Conservation (phyloP, 30 jellyfish, hydroid and myxozoan species). For the Turritopsis rubra region DNA sequence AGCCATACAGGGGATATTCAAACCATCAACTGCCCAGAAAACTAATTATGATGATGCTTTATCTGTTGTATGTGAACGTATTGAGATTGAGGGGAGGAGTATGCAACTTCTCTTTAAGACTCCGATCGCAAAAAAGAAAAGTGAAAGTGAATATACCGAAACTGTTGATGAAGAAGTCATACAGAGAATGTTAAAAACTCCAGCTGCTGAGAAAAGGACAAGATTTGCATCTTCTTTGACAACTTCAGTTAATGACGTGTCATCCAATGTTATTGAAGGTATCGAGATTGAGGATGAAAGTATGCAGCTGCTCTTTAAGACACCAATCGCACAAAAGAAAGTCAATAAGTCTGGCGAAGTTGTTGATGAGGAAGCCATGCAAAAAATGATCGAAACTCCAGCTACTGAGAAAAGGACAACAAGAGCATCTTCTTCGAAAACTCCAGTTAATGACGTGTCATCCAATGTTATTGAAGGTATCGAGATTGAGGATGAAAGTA, state of each 20-base stretch:
- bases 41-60: no score
- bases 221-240: neutral
- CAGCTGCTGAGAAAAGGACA: neutral
- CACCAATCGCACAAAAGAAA: neutral
- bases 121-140: neutral
- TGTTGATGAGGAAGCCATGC: conserved; percentile 5
- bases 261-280: neutral
- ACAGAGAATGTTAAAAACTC: neutral
- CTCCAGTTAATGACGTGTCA: neutral
- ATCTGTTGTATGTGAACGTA: no score
- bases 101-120: no score
- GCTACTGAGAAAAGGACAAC: neutral
- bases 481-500: neutral
- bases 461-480: neutral
- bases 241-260: neutral
- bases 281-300: neutral
- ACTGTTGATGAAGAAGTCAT: neutral
- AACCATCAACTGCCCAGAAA: no score
- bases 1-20: neutral
- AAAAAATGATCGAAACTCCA: neutral
- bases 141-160: neutral
- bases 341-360: neutral
- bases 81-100: no score
- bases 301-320: neutral
- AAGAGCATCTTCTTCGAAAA: neutral